Evolutionary conservation across 2,888 invertebrate species (phyloP), one percentile per base, ranked within the genome.

Genomic region (Camponotus fellah): DNA sequence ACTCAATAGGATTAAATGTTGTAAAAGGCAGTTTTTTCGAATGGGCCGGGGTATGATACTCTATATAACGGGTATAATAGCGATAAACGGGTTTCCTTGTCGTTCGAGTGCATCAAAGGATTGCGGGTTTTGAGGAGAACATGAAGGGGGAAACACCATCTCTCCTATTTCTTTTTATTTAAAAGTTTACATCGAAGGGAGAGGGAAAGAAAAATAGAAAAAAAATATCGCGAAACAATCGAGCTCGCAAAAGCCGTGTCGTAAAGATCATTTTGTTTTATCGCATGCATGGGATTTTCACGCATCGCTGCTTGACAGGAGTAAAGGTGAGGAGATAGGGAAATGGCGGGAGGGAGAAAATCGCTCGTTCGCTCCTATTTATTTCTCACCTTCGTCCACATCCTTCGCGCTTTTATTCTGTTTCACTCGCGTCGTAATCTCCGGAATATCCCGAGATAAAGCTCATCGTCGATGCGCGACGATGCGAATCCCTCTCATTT

Each of bases 251-350:
- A 75, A 75, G 46, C 64, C 62, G 60, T 34, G 17, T 34, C 65
- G 65, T 75, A 64, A 65, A 75, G 75, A 75, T 75, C 75, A 49
- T 64, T 37, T 34, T 49, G 34, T 43, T 75, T 75, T 75, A 75
- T 75, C 46, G 75, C 64, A 49, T 65, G 75, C 75, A 75, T 75
- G 46, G 65, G 65, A 65, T 65, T 65, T 64, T 75, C 65, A 21
- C 75, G 64, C 64, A 43, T 65, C 75, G 65, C 34, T 64, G 75
- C 64, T 65, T 49, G 49, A 75, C 49, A 49, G 37, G 14, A 21
- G 17, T 49, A 65, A 75, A 65, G 6, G 6, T 6, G 17, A 17
- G 2, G 2, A 49, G 17, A 17, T 26, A 10, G 5, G 14, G 14
- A 9, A 40, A 9, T 2, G 46, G 1, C 5, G 46, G 5, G 46